phyloP scores from a whole-genome alignment of 2,888 invertebrate species.

The Agonopterix alstromeriana region DNA sequence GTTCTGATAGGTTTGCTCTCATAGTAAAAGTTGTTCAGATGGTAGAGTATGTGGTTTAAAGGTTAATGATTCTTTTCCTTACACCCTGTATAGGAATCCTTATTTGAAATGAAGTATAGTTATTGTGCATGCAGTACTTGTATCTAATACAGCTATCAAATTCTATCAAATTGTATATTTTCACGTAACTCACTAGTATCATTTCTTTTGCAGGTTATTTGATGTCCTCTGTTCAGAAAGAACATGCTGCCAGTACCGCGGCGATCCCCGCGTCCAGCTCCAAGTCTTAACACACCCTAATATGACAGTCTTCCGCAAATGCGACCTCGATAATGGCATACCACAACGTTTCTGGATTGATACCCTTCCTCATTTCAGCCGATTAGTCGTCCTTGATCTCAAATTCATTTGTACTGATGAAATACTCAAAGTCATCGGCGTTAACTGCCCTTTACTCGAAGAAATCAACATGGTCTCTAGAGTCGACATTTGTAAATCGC shows the following conservation, averaged over 20 bases:
- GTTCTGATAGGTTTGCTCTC: too few species aligned
- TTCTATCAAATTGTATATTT: too few species aligned
- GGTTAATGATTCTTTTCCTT: too few species aligned
- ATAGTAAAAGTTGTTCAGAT: too few species aligned
- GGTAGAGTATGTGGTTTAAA: too few species aligned
- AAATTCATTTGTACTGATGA: constrained; percentile 72
- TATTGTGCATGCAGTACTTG: too few species aligned
- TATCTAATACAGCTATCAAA: too few species aligned
- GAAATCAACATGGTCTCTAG: constrained; percentile 69
- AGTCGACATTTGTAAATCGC: constrained; percentile 65
- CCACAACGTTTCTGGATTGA: constrained; percentile 60
- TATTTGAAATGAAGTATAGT: too few species aligned
- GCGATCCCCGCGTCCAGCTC: constrained; percentile 64
- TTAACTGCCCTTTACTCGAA: constrained; percentile 52
- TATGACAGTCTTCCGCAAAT: constrained; percentile 65
- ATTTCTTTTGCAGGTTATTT: constrained; percentile 62
- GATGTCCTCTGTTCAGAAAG: constrained; percentile 70
- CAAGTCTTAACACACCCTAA: constrained; percentile 60
- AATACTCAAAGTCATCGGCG: constrained; percentile 58
- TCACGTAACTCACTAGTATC: not conserved
- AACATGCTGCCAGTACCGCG: constrained; percentile 54
- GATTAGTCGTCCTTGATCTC: constrained; percentile 59
- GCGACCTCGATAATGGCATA: constrained; percentile 61
- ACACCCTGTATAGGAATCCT: too few species aligned
- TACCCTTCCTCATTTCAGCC: constrained; percentile 46